Percentiles rank a stretch among this genome's conserved stretches.
These are phyloP conservation scores for Adelges cooleyi DNA, from an alignment of 1,140 invertebrate genomes.

Conservation along the genomic window DNA sequence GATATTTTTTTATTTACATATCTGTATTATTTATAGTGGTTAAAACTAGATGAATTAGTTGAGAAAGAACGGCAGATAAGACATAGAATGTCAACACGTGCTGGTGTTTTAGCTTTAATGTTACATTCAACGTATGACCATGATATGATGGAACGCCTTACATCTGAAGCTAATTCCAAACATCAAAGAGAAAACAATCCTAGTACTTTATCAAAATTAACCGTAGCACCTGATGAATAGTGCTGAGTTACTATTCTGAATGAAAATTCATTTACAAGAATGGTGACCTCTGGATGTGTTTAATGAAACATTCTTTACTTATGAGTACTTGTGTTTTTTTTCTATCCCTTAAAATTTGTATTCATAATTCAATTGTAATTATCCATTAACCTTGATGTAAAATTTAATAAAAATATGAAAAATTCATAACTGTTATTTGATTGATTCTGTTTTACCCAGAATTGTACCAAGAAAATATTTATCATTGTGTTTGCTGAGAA, in stretches of 20 bases:
- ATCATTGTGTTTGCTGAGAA: conserved; percentile 10
- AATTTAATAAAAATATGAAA: conserved; percentile 7
- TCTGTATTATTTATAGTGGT: conserved; percentile 57
- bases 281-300: background rate
- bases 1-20: too few species aligned
- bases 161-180: conserved; percentile 14
- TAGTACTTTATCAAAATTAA: background rate
- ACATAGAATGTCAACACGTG: conserved; percentile 65
- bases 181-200: conserved; percentile 6
- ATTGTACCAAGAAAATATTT: background rate
- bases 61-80: conserved; percentile 87
- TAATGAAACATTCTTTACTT: background rate
- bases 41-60: conserved; percentile 88
- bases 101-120: conserved; percentile 83
- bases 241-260: too few species aligned
- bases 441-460: conserved; percentile 16
- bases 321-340: background rate
- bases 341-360: background rate
- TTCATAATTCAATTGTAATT: conserved; percentile 7
- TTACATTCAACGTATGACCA: conserved; percentile 91
- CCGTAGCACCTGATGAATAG: background rate
- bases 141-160: conserved; percentile 63
- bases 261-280: background rate
- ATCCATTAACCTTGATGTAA: conserved; percentile 11
- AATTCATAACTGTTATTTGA: conserved; percentile 10